Evolutionary conservation across 2,888 invertebrate species (phyloP), one percentile per base, ranked within the genome.

Genomic region (Sarcophaga caerulescens): DNA sequence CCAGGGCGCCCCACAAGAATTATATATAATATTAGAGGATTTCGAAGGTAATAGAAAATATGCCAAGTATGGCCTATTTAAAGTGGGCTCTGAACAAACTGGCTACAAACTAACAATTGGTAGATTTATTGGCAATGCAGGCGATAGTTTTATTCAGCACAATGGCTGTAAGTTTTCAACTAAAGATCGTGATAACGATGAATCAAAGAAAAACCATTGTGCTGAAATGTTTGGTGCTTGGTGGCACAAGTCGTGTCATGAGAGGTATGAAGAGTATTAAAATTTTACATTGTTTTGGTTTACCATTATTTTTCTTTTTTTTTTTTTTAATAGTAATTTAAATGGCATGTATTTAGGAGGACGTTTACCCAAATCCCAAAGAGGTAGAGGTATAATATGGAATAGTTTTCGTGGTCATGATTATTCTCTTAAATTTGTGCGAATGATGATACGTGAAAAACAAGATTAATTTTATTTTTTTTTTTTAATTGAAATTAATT

Each of bases 371-470:
- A 19, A 59, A 3, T 45, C 69, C 23, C 25, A 66, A 59, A 17
- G 5, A 1, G 35, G 35, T 10, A 35, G 10, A 5, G 82, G 82
- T 17, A n/a, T 76, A 2, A 17, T 57, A 4, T 77, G 82, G 82
- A 11, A 35, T 17, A 0, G 0, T 2, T 82, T 82, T 66, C 65
- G 57, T 4, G 59, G 23, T 1, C 17, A 25, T n/a, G 6, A 66
- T 1, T 82, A 82, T 47, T 82, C 76, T 19, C 47, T 82, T 8
- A 82, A 77, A 47, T 77, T 65, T 71, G 70, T 76, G 12, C 59
- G 77, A 47, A 82, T 82, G 76, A 82, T 82, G 82, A 82, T 82
- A 59, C 70, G 77, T 0, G 14, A 45, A 11, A 82, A 82, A 57
- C 17, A 23, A 45, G 57, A 25, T 35, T 76, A 44, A 68, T 35